Evolutionary conservation across 2,797 vertebrate species (phyloP), one percentile per base, ranked within the genome.

Genomic region (Clarias pachynema): DNA sequence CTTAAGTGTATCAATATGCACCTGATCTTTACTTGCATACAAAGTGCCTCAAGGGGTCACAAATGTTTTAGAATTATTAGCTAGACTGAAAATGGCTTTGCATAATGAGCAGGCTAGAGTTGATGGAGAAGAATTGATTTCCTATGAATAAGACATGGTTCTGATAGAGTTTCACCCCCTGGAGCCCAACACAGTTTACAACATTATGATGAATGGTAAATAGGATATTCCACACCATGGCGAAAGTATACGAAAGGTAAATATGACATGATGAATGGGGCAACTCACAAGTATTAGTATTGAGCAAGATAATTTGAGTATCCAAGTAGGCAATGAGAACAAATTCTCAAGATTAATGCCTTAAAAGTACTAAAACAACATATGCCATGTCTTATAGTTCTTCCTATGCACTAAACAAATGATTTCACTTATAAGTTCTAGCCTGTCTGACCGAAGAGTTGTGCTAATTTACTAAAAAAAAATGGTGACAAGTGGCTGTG

Each of bases 61-160:
- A 74, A 79, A n/a, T 80, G 83, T 84, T 84, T 84, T 72, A 69
- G 63, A 44, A 22, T 65, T 60, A 72, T 66, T 86, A 84, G 62
- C 62, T 16, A 75, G 40, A 49, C 84, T 81, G 82, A 72, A 59
- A 73, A 24, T 37, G 63, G 78, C 86, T 89, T 84, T 87, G 69
- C 66, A 81, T 80, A 85, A 85, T 83, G 79, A 87, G 60, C 68
- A 75, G 82, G 40, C 60, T 44, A 34, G n/a, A 80, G 74, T 53
- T 79, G 74, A 77, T 82, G 65, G 12, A 65, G 49, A 79, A 80
- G 49, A 82, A 80, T 68, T 20, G 49, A 66, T 70, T 31, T 81
- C 40, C 83, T 60, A 87, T 88, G 75, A 89, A 89, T 90, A 84
- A 88, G 62, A 86, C 65, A 90, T 88, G 57, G 66, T 4, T 14